Base-by-base conservation (phyloP, 2,888 invertebrate genomes). In the Idaea biselata region DNA sequence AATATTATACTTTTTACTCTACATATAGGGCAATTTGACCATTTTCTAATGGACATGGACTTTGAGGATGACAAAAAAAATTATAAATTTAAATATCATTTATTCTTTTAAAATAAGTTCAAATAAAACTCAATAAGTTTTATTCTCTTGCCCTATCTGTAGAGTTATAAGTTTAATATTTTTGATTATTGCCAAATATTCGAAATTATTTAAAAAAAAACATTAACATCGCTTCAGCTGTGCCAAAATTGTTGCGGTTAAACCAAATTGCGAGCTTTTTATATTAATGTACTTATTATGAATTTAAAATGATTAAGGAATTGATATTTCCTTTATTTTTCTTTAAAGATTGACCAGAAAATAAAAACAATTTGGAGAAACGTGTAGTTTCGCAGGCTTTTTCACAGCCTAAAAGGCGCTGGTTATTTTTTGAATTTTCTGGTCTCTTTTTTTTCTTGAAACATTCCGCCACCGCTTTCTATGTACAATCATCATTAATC, bases 191-290 rank as follows among this genome's bases (percentile, higher is more conserved):
- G 25, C 44, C 44, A 44, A 44, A 44, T 44, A 44, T 44, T 33
- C 11, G 14, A 44, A 44, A 44, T 14, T 44, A 44, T 44, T 3
- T 44, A 44, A 44, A 44, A 44, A 44, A 44, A 7, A 44, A 44
- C 11, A 14, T 44, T 44, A 14, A 44, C 44, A 44, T 44, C 44
- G 44, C 44, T 44, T 44, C 79, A 82, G 78, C 83, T 77, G 85
- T 86, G 86, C 86, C 86, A 86, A 86, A 85, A 72, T 74, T 72
- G 70, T 68, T 62, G 74, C 77, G 80, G 79, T 84, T 44, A 70
- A 66, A 80, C 78, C 79, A 76, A 56, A 56, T 56, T 56, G 56
- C 56, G 56, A 56, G 56, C 56, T 56, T 56, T 56, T 56, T 56
- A 56, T 56, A 56, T 18, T 55, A 7, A 56, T 16, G 18, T 55